Base-by-base conservation (phyloP, 1,140 invertebrate species). In the Zaprionus camerounensis region DNA sequence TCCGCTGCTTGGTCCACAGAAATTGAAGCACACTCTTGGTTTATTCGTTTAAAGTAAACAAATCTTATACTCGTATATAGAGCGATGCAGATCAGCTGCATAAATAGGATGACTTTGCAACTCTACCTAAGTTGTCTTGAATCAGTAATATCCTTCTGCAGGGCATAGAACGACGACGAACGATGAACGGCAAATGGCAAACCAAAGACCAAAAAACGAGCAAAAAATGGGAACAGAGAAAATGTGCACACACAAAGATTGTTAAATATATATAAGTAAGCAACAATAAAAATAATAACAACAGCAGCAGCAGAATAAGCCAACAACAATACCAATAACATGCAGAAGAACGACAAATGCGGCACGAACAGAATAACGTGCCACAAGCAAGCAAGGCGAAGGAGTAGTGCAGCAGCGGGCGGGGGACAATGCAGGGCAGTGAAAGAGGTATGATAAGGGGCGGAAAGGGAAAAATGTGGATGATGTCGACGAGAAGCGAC, bases 171-270 rank as follows among this genome's bases (percentile, higher is more conserved):
- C 3, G 9, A 34, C 31, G 9, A 34, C 9, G 31, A n/a, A 24
- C 53, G 26, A 56, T 28, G 53, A 56, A 26, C 31, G 71, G 67
- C 61, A 78, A 78, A 76, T 70, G 76, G 62, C 66, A 66, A 71
- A 69, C 68, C 67, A 61, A 61, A 71, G 66, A 62, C 59, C 63
- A 64, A 71, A 71, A 76, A 64, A 56, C 38, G 12, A 38, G 15
- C 26, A 70, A 28, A 55, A 28, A 31, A n/a, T n/a, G 24, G 53
- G 59, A 72, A 58, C n/a, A 36, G 44, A 34, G 28, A 75, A 62
- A 74, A 68, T 63, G 55, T 69, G 46, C 69, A 79, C 71, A 61
- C 68, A 82, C 67, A 78, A 82, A 78, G 57, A 70, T 69, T 78
- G 72, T 75, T 70, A 70, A 75, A 78, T 49, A 58, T 44, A 67